Evolutionary conservation across 2,797 vertebrate genomes (phyloP).

Genomic region (Pagetopsis macropterus): DNA sequence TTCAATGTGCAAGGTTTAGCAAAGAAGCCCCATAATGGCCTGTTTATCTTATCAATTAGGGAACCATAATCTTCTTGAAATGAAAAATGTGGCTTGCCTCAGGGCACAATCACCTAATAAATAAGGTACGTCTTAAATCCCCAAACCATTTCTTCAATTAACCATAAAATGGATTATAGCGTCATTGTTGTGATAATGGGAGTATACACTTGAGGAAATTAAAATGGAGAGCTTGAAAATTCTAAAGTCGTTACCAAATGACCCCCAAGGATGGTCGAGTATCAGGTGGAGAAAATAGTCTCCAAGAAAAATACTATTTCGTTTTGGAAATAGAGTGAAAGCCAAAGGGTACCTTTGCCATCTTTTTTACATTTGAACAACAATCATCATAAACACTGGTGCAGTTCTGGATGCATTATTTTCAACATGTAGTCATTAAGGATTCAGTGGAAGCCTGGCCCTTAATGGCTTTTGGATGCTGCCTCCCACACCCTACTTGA

Average conservation of each 20-base stretch:
- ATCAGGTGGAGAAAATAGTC: constrained; percentile 41
- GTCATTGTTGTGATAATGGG: constrained; percentile 74
- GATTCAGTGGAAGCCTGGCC: constrained; percentile 60
- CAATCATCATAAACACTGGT: constrained; percentile 58
- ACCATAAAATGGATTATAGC: constrained; percentile 72
- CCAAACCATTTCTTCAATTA: constrained; percentile 77
- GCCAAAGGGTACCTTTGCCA: constrained; percentile 45
- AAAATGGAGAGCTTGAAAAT: constrained; percentile 58
- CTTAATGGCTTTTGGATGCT: constrained; percentile 72
- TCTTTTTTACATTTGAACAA: constrained; percentile 56
- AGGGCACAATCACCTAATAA: constrained; percentile 75
- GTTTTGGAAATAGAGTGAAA: constrained; percentile 27
- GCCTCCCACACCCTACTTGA: constrained; percentile 74
- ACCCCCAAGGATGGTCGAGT: constrained; percentile 52
- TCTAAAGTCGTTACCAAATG: constrained; percentile 57
- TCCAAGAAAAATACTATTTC: constrained; percentile 27
- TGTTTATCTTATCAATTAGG: constrained; percentile 83
- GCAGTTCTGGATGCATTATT: constrained; percentile 51
- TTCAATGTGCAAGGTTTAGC: constrained; percentile 59
- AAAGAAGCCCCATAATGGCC: constrained; percentile 59
- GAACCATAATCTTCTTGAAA: constrained; percentile 76
- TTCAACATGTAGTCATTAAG: constrained; percentile 61
- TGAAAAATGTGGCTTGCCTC: constrained; percentile 75
- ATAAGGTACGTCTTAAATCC: constrained; percentile 71
- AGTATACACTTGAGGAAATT: constrained; percentile 65